A percentile compares a stretch with the other conserved stretches of the same genome.
Evolutionary conservation across 2,888 invertebrate species (phyloP).

Genomic region (Nomada ferruginata): DNA sequence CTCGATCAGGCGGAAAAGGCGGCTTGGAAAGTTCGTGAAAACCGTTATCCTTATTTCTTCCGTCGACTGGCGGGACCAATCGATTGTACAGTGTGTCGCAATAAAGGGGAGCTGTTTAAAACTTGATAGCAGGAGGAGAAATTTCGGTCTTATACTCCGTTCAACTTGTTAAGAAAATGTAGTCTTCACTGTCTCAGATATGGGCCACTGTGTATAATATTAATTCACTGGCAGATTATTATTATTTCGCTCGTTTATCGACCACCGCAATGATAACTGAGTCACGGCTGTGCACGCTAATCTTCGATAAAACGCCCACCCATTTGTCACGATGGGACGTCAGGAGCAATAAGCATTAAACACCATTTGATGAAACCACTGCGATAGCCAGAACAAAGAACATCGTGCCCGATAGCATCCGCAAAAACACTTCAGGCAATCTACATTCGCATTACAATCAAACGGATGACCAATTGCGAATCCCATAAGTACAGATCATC

Average conservation of each 20-base stretch:
- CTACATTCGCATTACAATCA: background rate
- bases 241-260: too few species aligned
- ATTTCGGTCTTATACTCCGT: too few species aligned
- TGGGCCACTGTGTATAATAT: too few species aligned
- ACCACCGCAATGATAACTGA: background rate
- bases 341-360: background rate
- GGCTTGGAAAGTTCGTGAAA: constrained; percentile 8
- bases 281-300: background rate
- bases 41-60: constrained; percentile 13
- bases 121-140: background rate
- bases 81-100: background rate
- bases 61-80: background rate
- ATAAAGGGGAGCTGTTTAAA: background rate
- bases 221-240: too few species aligned
- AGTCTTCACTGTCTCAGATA: too few species aligned
- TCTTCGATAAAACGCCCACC: constrained; percentile 3
- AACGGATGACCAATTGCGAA: background rate
- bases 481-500: too few species aligned
- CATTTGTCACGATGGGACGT: background rate
- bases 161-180: too few species aligned
- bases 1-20: constrained; percentile 20
- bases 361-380: background rate
- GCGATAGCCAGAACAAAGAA: constrained; percentile 1
- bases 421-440: too few species aligned
- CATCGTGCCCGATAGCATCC: too few species aligned